Percentiles rank a stretch among this genome's conserved stretches.
phyloP scores from a whole-genome alignment of 1,140 invertebrate genomes.

The Lycorma delicatula region DNA sequence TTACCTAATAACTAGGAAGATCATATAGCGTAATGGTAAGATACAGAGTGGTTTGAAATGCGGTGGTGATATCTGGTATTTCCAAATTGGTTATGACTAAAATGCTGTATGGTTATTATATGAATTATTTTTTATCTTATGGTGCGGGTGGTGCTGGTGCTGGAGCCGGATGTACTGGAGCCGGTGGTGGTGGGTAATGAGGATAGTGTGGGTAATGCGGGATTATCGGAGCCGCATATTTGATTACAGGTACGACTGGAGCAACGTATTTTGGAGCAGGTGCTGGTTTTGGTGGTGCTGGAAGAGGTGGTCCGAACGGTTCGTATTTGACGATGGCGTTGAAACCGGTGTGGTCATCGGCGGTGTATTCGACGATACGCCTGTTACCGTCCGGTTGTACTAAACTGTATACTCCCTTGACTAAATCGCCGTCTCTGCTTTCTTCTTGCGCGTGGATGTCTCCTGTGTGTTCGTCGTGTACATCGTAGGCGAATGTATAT shows the following conservation, averaged over 20 bases:
- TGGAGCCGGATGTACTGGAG: not conserved
- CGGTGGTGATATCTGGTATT: too few relatives aligned
- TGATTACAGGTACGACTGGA: not conserved
- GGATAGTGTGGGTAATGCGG: not conserved
- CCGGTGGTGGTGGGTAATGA: too few relatives aligned
- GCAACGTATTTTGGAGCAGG: not conserved
- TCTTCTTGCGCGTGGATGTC: slow-evolving; percentile 35
- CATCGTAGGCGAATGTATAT: slow-evolving; percentile 36
- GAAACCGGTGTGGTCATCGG: slow-evolving; percentile 31
- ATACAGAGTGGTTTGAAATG: too few relatives aligned
- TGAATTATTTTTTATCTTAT: too few relatives aligned
- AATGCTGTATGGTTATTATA: too few relatives aligned
- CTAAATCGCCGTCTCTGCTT: slow-evolving; percentile 22
- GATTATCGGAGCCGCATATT: not conserved
- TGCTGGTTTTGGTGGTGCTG: not conserved
- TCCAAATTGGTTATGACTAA: too few relatives aligned
- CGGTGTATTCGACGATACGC: slow-evolving; percentile 32
- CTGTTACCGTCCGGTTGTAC: slow-evolving; percentile 32
- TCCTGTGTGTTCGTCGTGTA: slow-evolving; percentile 33
- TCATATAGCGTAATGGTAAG: too few relatives aligned
- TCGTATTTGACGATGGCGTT: slow-evolving; percentile 20
- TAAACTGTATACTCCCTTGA: slow-evolving; percentile 25
- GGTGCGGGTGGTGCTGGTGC: not conserved
- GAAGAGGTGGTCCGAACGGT: not conserved
- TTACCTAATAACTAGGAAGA: too few relatives aligned